Percentiles rank a stretch among this genome's conserved stretches.
phyloP scores from a whole-genome alignment of 2,113 vertebrate genomes.

The Ctenomys sociabilis region DNA sequence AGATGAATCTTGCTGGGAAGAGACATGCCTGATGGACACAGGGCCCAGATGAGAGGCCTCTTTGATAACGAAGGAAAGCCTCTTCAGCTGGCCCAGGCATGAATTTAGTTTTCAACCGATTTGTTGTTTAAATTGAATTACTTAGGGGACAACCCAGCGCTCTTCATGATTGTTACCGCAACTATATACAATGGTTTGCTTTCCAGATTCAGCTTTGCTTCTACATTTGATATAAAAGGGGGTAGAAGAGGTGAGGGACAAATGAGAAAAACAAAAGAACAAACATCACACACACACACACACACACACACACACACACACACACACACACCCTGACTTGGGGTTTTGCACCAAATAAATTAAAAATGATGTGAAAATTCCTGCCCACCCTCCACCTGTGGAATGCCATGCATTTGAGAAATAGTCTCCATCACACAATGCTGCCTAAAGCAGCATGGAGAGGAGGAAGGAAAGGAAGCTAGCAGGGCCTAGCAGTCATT shows the following conservation, averaged over 20 bases:
- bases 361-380: slow-evolving; percentile 82
- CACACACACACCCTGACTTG: slow-evolving; percentile 58
- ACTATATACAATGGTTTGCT: slow-evolving; percentile 84
- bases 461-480: slow-evolving; percentile 45
- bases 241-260: slow-evolving; percentile 66
- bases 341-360: slow-evolving; percentile 66
- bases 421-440: slow-evolving; percentile 80
- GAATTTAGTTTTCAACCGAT: slow-evolving; percentile 72
- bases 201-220: slow-evolving; percentile 75
- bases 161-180: slow-evolving; percentile 88
- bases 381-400: slow-evolving; percentile 67
- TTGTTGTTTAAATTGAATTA: slow-evolving; percentile 79
- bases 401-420: slow-evolving; percentile 84
- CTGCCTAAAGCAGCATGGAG: slow-evolving; percentile 79
- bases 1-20: slow-evolving; percentile 83
- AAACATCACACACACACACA: slow-evolving; percentile 48
- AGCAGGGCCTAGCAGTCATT: slow-evolving; percentile 73
- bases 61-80: slow-evolving; percentile 37
- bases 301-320: neutral
- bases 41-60: slow-evolving; percentile 68
- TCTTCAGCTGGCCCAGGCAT: slow-evolving; percentile 71
- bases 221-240: slow-evolving; percentile 83
- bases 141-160: slow-evolving; percentile 83
- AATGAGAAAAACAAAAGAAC: slow-evolving; percentile 43
- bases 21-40: slow-evolving; percentile 84